phyloP scores from a whole-genome alignment of 2,888 invertebrate species.

The Drosophila hawaiiensis region DNA sequence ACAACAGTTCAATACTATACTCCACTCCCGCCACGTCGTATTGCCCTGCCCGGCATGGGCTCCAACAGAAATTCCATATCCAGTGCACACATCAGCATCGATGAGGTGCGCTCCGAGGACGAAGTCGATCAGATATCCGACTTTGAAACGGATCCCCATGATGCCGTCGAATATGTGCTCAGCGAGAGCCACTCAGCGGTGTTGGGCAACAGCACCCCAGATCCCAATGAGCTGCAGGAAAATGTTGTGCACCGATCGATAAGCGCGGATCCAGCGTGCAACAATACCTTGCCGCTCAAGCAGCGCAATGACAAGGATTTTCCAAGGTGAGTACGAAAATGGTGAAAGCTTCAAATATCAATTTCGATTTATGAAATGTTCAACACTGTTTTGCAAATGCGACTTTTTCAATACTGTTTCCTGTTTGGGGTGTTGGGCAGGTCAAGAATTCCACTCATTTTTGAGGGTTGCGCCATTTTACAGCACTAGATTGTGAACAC shows the following conservation, averaged over 20 bases:
- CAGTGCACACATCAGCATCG: conserved; percentile 67
- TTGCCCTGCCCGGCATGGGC: conserved; percentile 56
- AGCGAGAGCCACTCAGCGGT: conserved; percentile 66
- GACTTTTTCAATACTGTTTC: neutral
- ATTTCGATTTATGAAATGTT: neutral
- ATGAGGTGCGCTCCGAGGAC: conserved; percentile 83
- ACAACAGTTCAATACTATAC: conserved; percentile 9
- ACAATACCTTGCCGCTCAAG: conserved; percentile 15
- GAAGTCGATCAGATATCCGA: conserved; percentile 83
- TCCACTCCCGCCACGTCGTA: conserved; percentile 58
- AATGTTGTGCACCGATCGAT: conserved; percentile 58
- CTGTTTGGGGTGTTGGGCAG: neutral
- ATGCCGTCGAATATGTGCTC: conserved; percentile 57
- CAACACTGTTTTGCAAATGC: neutral
- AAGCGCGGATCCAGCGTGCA: conserved; percentile 50
- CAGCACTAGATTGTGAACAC: too few species aligned
- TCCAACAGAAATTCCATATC: conserved; percentile 39
- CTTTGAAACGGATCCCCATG: conserved; percentile 48
- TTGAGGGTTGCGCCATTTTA: neutral
- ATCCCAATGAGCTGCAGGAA: conserved; percentile 24
- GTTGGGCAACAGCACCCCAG: conserved; percentile 15
- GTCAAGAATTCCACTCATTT: too few species aligned
- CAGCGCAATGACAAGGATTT: conserved; percentile 70
- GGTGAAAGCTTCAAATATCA: neutral
- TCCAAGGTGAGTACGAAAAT: conserved; percentile 68